Base-by-base conservation (phyloP, 2,113 vertebrate species). In the Pteruthius melanotis region DNA sequence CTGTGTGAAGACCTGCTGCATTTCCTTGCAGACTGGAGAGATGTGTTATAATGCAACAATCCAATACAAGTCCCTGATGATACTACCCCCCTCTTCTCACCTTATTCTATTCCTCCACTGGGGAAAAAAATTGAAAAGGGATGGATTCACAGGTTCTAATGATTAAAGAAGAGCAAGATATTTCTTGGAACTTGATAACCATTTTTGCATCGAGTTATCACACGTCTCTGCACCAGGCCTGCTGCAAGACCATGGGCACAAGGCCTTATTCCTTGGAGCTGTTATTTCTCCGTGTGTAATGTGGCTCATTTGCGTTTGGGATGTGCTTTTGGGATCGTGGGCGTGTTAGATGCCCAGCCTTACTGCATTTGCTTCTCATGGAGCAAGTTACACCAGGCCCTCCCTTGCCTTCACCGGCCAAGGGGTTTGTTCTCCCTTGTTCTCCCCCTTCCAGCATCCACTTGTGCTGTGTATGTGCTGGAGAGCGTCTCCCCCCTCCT, bases 351-450 rank as follows among this genome's bases (percentile, higher is more conserved):
- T 59, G 31, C 27, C 23, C 37, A 59, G 28, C 18, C 11, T 35
- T 65, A 49, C 42, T 0, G 0, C 33, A 59, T 59, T 63, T 81
- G 9, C 59, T 61, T 74, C 39, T 28, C 21, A 21, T 0, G 0
- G 33, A 15, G 23, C 10, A 30, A 54, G 23, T 63, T 49, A 12
- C 26, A 22, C 22, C 0, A 1, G 19, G 27, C 0, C 0, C 21
- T 53, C n/a, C 33, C n/a, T 52, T 5, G 14, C 40, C 40, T 54
- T 72, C 1, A 4, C 10, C 0, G 6, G 14, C 54, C 19, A 47
- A 20, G 6, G 2, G 6, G 47, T 85, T 92, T 83, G 30, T 37
- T 75, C 28, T 30, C 57, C 8, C 21, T 60, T 49, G 45, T 45
- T 81, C 31, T 35, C 39, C 7, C 22, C 10, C 10, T 81, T 89